These are phyloP conservation scores for Oscheius myriophilus DNA, from an alignment of 2,888 invertebrate species.

Conservation along the genomic window DNA sequence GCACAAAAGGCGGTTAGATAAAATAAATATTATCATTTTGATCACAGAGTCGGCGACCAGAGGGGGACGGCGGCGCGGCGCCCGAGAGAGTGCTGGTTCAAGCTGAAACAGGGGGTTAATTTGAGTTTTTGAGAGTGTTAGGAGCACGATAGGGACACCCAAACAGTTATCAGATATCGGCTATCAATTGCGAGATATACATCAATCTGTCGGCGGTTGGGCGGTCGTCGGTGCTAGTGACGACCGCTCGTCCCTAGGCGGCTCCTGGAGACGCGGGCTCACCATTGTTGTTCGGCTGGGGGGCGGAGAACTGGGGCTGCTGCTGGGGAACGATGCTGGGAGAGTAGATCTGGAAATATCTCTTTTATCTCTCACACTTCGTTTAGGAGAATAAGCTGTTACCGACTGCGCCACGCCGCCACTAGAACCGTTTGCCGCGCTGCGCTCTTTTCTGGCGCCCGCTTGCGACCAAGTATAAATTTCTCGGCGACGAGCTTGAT, in stretches of 20 bases:
- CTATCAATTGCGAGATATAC: conserved; percentile 16
- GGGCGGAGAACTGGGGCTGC: too few relatives aligned
- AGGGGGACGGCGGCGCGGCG: not conserved
- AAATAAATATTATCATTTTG: not conserved
- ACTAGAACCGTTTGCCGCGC: too few relatives aligned
- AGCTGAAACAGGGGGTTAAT: not conserved
- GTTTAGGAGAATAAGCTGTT: too few relatives aligned
- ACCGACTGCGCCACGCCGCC: too few relatives aligned
- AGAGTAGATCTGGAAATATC: conserved; percentile 9
- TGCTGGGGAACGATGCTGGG: not conserved
- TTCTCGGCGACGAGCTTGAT: too few relatives aligned
- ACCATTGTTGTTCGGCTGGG: conserved; percentile 13
- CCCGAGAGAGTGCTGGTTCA: not conserved
- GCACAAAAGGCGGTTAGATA: not conserved
- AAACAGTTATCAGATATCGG: conserved; percentile 8
- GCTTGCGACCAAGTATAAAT: too few relatives aligned
- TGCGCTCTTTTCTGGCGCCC: too few relatives aligned
- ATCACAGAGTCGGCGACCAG: conserved; percentile 17
- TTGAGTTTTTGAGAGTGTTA: not conserved
- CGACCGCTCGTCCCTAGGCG: conserved; percentile 13
- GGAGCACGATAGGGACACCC: not conserved
- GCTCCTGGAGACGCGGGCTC: not conserved
- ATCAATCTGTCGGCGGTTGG: not conserved
- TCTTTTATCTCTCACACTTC: too few relatives aligned
- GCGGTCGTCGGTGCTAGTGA: conserved; percentile 3